Conservation (phyloP, 2,888 invertebrate species). For the Drosophila recens region DNA sequence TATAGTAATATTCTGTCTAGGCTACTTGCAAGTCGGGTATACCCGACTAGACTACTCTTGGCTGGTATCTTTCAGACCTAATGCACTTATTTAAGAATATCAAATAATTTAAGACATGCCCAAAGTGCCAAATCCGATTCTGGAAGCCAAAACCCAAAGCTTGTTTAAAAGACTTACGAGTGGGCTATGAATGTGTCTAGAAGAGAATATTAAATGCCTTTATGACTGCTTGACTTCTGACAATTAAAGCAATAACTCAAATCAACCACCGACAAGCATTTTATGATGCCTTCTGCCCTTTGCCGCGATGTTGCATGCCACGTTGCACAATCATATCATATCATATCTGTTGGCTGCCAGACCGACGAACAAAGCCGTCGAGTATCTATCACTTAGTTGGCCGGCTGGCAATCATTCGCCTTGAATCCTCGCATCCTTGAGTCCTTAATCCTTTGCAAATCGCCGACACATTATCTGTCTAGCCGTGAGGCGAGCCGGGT, state of each 20-base stretch:
- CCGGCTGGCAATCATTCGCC: conserved; percentile 30
- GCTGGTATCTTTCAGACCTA: conserved; percentile 45
- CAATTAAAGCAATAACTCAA: conserved; percentile 55
- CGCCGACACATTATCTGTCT: conserved; percentile 62
- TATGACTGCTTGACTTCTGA: conserved; percentile 39
- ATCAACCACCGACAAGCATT: conserved; percentile 30
- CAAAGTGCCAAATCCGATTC: conserved; percentile 76
- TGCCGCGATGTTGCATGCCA: conserved; percentile 10
- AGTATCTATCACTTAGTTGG: conserved; percentile 4
- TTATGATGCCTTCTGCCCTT: not conserved
- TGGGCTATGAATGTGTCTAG: too few species aligned
- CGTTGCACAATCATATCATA: conserved; percentile 24
- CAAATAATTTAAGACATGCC: conserved; percentile 68
- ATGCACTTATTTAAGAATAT: conserved; percentile 55
- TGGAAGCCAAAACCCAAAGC: conserved; percentile 33
- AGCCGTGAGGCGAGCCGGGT: conserved; percentile 40
- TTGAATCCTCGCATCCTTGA: conserved; percentile 54
- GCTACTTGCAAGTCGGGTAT: not conserved
- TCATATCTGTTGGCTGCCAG: conserved; percentile 26
- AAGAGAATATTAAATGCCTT: conserved; percentile 61
- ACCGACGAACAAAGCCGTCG: conserved; percentile 13
- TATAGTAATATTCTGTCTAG: not conserved
- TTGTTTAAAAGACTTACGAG: conserved; percentile 4
- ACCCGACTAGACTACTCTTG: not conserved
- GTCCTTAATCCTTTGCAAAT: conserved; percentile 62